phyloP scores from a whole-genome alignment of 2,797 vertebrate genomes.

The Channa striata region DNA sequence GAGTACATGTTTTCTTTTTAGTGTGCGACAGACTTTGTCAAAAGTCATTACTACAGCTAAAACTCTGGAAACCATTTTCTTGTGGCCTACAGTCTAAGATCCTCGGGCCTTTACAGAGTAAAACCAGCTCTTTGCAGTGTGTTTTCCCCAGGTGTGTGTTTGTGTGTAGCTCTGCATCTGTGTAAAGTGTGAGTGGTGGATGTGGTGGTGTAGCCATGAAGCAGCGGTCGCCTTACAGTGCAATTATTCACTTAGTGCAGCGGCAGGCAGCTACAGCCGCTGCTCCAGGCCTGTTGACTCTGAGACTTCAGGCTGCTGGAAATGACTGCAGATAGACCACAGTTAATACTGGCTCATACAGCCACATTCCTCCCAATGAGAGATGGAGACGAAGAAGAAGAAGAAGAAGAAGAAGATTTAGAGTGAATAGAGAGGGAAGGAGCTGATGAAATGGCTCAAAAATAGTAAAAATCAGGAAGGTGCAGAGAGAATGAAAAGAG shows the following conservation, averaged over 20 bases:
- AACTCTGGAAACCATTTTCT: conserved; percentile 28
- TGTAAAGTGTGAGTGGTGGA: conserved; percentile 47
- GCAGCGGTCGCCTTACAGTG: conserved; percentile 74
- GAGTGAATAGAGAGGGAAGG: background rate
- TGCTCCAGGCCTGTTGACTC: conserved; percentile 72
- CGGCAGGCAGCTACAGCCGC: conserved; percentile 64
- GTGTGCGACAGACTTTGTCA: conserved; percentile 19
- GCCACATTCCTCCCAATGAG: conserved; percentile 68
- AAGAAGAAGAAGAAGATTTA: background rate
- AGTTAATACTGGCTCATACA: conserved; percentile 77
- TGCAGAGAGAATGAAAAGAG: background rate
- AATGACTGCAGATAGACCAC: conserved; percentile 69
- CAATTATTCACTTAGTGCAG: conserved; percentile 82
- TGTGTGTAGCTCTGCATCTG: conserved; percentile 36
- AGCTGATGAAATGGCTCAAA: background rate
- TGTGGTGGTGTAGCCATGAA: conserved; percentile 64
- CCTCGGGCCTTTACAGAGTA: conserved; percentile 33
- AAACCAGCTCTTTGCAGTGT: conserved; percentile 65
- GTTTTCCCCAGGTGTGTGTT: conserved; percentile 51
- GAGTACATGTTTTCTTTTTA: conserved; percentile 24
- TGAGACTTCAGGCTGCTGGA: conserved; percentile 62
- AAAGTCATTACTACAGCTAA: conserved; percentile 2
- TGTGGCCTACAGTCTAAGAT: conserved; percentile 7
- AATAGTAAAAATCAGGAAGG: background rate
- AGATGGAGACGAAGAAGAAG: conserved; percentile 1